Base-by-base conservation (phyloP, 2,888 invertebrate genomes). In the Petrolisthes cinctipes region DNA sequence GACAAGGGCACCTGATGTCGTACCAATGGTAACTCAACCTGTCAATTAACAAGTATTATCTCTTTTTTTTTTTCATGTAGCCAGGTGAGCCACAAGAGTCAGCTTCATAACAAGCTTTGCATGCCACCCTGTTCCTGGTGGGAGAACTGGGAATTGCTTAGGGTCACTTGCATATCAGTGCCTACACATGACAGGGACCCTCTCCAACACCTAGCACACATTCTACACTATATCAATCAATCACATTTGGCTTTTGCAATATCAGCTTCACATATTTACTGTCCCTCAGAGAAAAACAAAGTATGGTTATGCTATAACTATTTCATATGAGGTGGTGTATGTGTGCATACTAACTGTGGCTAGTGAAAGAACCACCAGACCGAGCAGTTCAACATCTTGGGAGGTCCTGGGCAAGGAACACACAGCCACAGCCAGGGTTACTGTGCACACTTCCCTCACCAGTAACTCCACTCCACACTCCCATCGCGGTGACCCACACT, bases 341-440 rank as follows among this genome's bases (percentile, higher is more conserved):
- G 37, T 37, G 37, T 53, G 4, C 4, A 57, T 17, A 82, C 83
- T 91, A 91, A 94, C 94, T 92, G 93, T 92, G n/a, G 92, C 92
- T 79, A 94, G 91, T 20, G 92, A 92, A 83, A 94, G 91, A 91
- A 93, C 93, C 17, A 93, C 93, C 4, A 94, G 92, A 9, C 94
- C 94, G 9, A 94, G 92, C 92, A 94, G 94, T 90, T 94, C 94
- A 80, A 93, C 93, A 84, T 94, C 94, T 51, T 93, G 92, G 57
- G 92, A 92, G 20, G 76, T 78, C 61, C 93, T 93, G 91, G 94
- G 94, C 94, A 94, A 94, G 80, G 94, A 94, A 91, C 93, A 94
- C 68, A 94, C 93, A 61, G 93, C 93, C 91, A 94, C 93, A 82
- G 94, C 94, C 14, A 94, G 92, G 53, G 93, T 92, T 82, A 94